Conservation (phyloP, 1,140 invertebrate species). For the Melipona quadrifasciata region DNA sequence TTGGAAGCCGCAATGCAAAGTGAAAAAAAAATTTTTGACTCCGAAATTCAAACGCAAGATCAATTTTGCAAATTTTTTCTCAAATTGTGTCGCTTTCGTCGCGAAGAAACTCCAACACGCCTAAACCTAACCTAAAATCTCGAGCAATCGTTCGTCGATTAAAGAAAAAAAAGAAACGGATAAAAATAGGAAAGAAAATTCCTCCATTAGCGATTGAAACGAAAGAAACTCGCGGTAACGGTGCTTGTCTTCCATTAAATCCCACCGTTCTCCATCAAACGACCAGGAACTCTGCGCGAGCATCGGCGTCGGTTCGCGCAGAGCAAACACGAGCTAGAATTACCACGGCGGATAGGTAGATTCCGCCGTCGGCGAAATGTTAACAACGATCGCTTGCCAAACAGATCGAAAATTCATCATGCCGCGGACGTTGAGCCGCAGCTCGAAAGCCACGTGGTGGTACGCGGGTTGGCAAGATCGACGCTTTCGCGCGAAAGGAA, state of each 20-base stretch:
- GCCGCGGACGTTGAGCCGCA: neutral
- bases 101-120: too few relatives aligned
- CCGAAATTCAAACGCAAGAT: too few relatives aligned
- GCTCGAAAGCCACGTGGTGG: constrained; percentile 66
- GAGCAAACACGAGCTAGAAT: neutral
- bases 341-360: neutral
- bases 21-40: too few relatives aligned
- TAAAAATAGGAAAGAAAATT: rapidly evolving
- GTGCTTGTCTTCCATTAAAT: neutral
- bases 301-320: neutral
- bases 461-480: neutral
- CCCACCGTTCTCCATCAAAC: neutral
- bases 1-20: too few relatives aligned
- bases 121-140: too few relatives aligned
- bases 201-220: neutral
- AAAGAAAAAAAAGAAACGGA: neutral
- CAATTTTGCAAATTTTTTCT: too few relatives aligned
- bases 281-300: neutral
- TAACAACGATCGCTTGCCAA: neutral
- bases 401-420: constrained; percentile 8
- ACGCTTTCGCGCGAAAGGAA: constrained; percentile 22
- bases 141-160: neutral
- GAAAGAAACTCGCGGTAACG: neutral
- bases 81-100: too few relatives aligned
- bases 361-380: neutral